Percentiles rank a stretch among this genome's conserved stretches.
Conservation (phyloP, 2,797 vertebrate genomes). For the Hozukius guyotensis region DNA sequence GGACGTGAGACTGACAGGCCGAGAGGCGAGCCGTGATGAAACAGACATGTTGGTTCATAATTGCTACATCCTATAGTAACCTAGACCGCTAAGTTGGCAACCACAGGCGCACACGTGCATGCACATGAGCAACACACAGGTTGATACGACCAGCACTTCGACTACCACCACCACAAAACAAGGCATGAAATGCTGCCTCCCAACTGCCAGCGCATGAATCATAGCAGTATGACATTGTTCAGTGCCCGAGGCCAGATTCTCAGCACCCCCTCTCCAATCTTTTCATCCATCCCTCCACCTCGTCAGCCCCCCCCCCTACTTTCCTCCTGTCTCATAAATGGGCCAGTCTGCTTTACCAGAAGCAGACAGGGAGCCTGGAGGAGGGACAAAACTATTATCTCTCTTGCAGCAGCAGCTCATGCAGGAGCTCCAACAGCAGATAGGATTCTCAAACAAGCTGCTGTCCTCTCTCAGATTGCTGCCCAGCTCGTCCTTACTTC, state of each 20-base stretch:
- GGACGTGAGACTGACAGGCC: conserved; percentile 19
- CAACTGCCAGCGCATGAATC: conserved; percentile 63
- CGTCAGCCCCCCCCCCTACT: conserved; percentile 3
- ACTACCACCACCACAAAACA: conserved; percentile 46
- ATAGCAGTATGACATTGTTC: conserved; percentile 54
- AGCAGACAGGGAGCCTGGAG: conserved; percentile 66
- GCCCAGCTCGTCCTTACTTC: conserved; percentile 18
- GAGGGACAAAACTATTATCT: conserved; percentile 79
- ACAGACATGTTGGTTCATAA: conserved; percentile 27
- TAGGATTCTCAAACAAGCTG: conserved; percentile 62
- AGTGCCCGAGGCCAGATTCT: conserved; percentile 52
- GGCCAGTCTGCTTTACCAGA: conserved; percentile 57
- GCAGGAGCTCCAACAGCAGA: conserved; percentile 67
- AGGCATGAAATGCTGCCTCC: conserved; percentile 53
- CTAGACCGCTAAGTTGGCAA: conserved; percentile 6
- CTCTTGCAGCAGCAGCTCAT: conserved; percentile 67
- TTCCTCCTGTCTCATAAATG: conserved; percentile 64
- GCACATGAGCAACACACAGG: conserved; percentile 26
- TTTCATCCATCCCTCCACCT: conserved; percentile 44
- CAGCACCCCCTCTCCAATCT: conserved; percentile 50
- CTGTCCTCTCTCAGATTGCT: conserved; percentile 49
- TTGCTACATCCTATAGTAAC: conserved; percentile 22
- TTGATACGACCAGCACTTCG: conserved; percentile 23
- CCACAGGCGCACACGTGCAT: neutral
- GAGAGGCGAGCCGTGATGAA: conserved; percentile 26